Conservation (phyloP, 2,113 vertebrate species). For the Oplegnathus fasciatus region DNA sequence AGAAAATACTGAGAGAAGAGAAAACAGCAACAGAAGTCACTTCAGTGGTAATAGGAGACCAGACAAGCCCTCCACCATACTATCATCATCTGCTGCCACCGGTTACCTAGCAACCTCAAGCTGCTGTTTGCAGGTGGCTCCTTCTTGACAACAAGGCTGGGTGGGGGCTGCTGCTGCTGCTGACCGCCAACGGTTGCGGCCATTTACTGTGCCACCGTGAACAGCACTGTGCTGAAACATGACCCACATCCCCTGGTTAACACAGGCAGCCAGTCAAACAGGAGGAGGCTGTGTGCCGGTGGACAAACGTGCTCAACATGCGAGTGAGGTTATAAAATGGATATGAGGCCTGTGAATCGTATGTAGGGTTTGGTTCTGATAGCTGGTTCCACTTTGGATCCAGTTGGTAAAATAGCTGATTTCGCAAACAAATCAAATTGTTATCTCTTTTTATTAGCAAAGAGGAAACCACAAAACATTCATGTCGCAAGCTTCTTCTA, state of each 20-base stretch:
- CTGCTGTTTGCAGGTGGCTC: constrained; percentile 74
- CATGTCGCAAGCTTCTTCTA: background rate
- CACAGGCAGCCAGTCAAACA: constrained; percentile 21
- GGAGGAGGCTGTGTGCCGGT: constrained; percentile 19
- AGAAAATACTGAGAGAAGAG: background rate
- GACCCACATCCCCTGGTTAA: constrained; percentile 38
- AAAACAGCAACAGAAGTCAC: constrained; percentile 18
- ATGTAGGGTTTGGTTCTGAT: background rate
- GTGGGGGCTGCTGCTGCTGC: constrained; percentile 47
- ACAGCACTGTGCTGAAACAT: constrained; percentile 28
- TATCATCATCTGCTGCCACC: constrained; percentile 68
- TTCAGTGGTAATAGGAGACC: constrained; percentile 50
- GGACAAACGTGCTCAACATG: background rate
- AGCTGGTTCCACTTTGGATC: background rate
- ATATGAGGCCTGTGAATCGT: background rate
- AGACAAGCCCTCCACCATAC: constrained; percentile 49
- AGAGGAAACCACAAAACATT: background rate
- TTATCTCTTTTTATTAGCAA: background rate
- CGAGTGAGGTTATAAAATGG: background rate
- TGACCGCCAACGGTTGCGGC: constrained; percentile 53
- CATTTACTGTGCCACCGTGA: constrained; percentile 50
- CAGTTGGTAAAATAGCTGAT: background rate
- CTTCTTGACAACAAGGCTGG: constrained; percentile 63
- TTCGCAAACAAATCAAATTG: background rate
- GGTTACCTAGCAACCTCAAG: constrained; percentile 83